Evolutionary conservation across 2,797 vertebrate species (phyloP), one percentile per base, ranked within the genome.

Genomic region (Gouania willdenowi): DNA sequence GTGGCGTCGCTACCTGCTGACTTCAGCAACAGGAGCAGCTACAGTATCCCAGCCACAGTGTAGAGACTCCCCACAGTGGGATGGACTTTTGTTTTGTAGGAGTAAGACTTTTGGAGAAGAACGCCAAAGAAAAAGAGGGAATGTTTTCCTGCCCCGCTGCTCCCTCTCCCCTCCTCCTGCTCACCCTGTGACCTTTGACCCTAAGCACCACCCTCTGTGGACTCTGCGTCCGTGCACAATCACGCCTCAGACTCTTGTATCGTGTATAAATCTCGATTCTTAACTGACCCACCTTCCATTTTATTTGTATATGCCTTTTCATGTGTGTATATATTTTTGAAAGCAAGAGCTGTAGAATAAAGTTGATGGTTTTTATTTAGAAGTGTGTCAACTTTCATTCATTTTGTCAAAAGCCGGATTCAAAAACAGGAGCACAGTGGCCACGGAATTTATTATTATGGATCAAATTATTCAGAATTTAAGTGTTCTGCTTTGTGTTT

Each of bases 1-100:
- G 20, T 50, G 72, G 62, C 73, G 2, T 81, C 81, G 35, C 66
- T 82, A 69, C 83, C 80, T 54, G 52, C 66, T 77, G 66, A 71
- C 71, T 48, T 46, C 77, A 81, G 79, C 77, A 79, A 78, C 71
- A 73, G 81, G 77, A 84, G 75, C 83, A 84, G 79, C 84, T 81
- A 63, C 84, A 84, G 77, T 71, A 62, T 65, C 62, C 71, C 81
- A 44, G 81, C 81, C 24, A 80, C 67, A 81, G 78, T 84, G 42
- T 86, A 85, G 81, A 68, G 49, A 60, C 28, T n/a, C 20, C 22
- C 27, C n/a, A 22, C 45, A 55, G 11, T 28, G 46, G 54, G 51
- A 39, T 23, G 50, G 43, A 40, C 7, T 10, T 10, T 10, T 10
- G 10, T 10, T 10, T 10, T 10, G 33, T 35, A 40, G 36, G 37